Percentiles rank a stretch among this genome's conserved stretches.
Conservation (phyloP, 1,140 invertebrate genomes). For the Cyclargus thomasi region DNA sequence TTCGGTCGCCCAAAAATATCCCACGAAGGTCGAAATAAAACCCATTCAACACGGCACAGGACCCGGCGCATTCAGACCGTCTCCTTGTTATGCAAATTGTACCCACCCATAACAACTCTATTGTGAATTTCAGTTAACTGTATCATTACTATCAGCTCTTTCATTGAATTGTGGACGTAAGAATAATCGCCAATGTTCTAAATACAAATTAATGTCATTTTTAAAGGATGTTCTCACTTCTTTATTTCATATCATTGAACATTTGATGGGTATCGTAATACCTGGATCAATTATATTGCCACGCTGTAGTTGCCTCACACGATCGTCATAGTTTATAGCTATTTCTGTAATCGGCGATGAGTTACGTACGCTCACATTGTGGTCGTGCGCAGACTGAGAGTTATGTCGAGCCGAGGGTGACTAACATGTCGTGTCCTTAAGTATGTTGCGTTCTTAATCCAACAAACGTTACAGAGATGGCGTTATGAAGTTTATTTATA, state of each 20-base stretch:
- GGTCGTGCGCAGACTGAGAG: constrained; percentile 4
- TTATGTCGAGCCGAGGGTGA: not conserved
- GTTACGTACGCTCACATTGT: not conserved
- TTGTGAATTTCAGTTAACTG: not conserved
- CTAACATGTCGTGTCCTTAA: constrained; percentile 8
- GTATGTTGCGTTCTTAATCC: not conserved
- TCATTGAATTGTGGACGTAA: not conserved
- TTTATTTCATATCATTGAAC: not conserved
- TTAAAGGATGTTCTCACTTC: too few species aligned
- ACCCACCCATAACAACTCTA: not conserved
- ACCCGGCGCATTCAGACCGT: constrained; percentile 4
- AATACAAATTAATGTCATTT: too few species aligned
- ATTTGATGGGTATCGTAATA: not conserved
- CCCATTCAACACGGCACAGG: constrained; percentile 14
- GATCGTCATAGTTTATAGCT: not conserved
- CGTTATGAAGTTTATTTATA: not conserved
- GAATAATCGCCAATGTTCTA: too few species aligned
- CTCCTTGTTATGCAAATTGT: constrained; percentile 21
- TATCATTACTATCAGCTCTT: not conserved
- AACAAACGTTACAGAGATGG: not conserved
- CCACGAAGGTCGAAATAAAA: constrained; percentile 15
- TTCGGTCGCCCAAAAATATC: constrained; percentile 23
- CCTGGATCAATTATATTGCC: not conserved
- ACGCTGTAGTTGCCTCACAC: not conserved
- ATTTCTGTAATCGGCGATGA: not conserved